Conservation (phyloP, 2,113 vertebrate species). For the Phalacrocorax brasilianus region DNA sequence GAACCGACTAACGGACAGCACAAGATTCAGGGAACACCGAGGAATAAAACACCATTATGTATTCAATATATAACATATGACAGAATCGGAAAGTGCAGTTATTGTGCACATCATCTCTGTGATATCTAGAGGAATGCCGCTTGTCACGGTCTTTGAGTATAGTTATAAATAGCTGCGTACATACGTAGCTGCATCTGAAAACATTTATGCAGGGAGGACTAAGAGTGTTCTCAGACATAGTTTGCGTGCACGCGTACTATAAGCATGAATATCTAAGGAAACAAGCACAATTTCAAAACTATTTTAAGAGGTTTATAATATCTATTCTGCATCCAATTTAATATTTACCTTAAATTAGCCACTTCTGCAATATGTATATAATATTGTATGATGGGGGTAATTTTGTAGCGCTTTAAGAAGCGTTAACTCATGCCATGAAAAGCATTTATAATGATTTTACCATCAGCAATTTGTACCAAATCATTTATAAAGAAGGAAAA, state of each 20-base stretch:
- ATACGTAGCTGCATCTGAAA: background rate
- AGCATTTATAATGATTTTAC: constrained; percentile 32
- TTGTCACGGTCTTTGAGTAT: background rate
- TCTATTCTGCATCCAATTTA: background rate
- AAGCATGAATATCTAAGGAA: background rate
- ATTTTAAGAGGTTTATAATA: background rate
- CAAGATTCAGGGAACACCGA: background rate
- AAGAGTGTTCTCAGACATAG: background rate
- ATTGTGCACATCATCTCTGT: background rate
- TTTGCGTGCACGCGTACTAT: background rate
- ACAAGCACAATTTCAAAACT: background rate
- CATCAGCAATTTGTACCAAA: constrained; percentile 7
- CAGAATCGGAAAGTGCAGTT: background rate
- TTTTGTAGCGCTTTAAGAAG: constrained; percentile 9
- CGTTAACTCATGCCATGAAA: constrained; percentile 12
- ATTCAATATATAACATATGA: background rate
- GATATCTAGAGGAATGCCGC: background rate
- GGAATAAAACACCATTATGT: background rate
- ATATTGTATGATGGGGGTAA: constrained; percentile 39
- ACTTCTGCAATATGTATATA: constrained; percentile 5
- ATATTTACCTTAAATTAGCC: constrained; percentile 44
- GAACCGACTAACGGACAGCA: background rate
- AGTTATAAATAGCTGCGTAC: background rate
- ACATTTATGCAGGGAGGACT: background rate
- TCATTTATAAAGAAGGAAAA: background rate